These are phyloP conservation scores for Halcyon senegalensis DNA, from an alignment of 2,113 vertebrate genomes.

Conservation along the genomic window DNA sequence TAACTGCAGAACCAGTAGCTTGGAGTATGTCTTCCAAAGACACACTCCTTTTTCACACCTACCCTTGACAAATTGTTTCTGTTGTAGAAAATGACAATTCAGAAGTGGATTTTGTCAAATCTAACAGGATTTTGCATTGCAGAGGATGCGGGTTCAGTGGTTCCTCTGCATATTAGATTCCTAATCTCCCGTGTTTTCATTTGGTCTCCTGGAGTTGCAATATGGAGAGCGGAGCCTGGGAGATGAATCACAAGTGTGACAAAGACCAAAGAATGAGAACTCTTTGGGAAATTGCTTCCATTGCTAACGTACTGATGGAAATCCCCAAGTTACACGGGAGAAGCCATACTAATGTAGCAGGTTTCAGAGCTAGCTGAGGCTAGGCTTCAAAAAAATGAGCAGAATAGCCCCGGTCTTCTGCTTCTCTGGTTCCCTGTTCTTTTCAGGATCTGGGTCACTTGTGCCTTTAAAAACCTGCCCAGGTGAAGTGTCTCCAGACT, in stretches of 20 bases:
- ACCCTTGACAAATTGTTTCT: background rate
- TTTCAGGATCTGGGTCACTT: background rate
- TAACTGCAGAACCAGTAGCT: background rate
- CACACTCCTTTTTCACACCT: background rate
- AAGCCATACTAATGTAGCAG: background rate
- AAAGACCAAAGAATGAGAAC: conserved; percentile 6
- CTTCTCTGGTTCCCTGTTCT: background rate
- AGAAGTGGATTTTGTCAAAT: background rate
- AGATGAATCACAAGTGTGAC: conserved; percentile 10
- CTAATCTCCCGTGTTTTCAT: background rate
- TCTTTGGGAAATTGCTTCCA: background rate
- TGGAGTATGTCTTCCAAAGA: background rate
- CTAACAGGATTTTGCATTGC: background rate
- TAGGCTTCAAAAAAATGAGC: background rate
- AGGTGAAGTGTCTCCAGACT: background rate
- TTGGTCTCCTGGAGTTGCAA: background rate
- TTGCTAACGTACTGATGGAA: background rate
- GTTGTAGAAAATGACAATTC: background rate
- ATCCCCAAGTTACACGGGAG: background rate
- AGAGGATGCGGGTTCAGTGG: background rate
- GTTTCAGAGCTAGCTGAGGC: background rate
- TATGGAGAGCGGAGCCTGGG: background rate
- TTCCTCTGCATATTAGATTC: background rate
- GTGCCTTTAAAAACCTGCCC: background rate
- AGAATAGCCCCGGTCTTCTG: background rate